A percentile compares a stretch with the other conserved stretches of the same genome.
Conservation (phyloP, 2,888 invertebrate genomes). For the Miltochrista miniata region DNA sequence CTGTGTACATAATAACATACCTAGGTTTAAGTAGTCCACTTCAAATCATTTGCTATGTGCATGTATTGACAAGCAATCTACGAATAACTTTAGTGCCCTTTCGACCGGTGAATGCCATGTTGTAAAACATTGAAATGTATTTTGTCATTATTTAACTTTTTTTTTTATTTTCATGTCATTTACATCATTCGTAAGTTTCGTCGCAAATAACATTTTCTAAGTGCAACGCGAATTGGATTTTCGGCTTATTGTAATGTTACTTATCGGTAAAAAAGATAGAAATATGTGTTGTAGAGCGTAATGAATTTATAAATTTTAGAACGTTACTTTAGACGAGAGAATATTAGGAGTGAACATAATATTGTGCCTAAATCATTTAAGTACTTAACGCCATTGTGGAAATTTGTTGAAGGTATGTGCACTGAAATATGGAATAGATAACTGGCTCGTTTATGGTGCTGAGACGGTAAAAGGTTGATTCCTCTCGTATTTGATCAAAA, state of each 20-base stretch:
- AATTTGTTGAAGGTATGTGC: constrained; percentile 19
- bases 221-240: constrained; percentile 25
- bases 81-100: constrained; percentile 36
- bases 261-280: constrained; percentile 16
- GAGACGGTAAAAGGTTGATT: no score
- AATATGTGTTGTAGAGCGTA: constrained; percentile 42
- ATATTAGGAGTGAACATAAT: constrained; percentile 36
- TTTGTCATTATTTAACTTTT: constrained; percentile 48
- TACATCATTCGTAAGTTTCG: constrained; percentile 31
- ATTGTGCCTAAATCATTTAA: constrained; percentile 46
- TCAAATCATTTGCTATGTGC: constrained; percentile 56
- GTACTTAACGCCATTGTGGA: constrained; percentile 40
- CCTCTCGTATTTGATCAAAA: constrained; percentile 26
- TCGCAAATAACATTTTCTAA: constrained; percentile 34
- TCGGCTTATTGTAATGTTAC: constrained; percentile 23
- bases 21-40: constrained; percentile 65
- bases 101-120: constrained; percentile 39
- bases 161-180: constrained; percentile 42
- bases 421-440: constrained; percentile 1
- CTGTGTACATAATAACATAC: constrained; percentile 67
- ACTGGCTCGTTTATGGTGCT: no score
- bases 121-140: constrained; percentile 48
- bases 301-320: constrained; percentile 37
- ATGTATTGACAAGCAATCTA: constrained; percentile 41
- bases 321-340: constrained; percentile 37